Percentiles rank a stretch among this genome's conserved stretches.
Evolutionary conservation across 2,113 vertebrate species (phyloP).

Genomic region (Aramus guarauna): DNA sequence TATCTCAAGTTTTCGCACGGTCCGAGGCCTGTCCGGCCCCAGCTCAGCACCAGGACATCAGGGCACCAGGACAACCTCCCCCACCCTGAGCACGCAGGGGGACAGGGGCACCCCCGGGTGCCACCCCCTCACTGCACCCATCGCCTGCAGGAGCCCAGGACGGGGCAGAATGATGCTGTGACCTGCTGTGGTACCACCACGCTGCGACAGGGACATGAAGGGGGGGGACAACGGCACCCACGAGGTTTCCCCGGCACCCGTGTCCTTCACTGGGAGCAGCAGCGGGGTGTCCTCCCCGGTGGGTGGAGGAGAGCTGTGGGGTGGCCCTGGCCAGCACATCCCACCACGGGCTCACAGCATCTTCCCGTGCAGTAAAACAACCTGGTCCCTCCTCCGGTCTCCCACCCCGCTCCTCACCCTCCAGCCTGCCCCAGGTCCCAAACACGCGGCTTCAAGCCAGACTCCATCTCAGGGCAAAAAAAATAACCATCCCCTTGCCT

Average conservation of each 20-base stretch:
- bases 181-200: not conserved
- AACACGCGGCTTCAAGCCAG: not conserved
- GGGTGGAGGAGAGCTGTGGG: not conserved
- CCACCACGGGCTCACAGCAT: not conserved
- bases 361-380: not conserved
- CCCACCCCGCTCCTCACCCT: fast-evolving
- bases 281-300: fast-evolving
- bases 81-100: fast-evolving
- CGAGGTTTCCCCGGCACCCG: fast-evolving
- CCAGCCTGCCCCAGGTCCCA: not conserved
- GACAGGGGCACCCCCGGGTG: not conserved
- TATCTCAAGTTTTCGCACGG: fast-evolving
- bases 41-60: no score
- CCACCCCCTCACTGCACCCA: not conserved
- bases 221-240: not conserved
- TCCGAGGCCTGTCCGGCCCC: not conserved
- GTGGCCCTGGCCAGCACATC: not conserved
- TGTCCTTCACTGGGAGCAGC: not conserved
- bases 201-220: fast-evolving
- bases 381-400: not conserved
- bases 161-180: fast-evolving
- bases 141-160: not conserved
- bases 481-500: no score
- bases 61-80: not conserved
- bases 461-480: not conserved